Base-by-base conservation (phyloP, 2,113 vertebrate genomes). In the Phalacrocorax brasilianus region DNA sequence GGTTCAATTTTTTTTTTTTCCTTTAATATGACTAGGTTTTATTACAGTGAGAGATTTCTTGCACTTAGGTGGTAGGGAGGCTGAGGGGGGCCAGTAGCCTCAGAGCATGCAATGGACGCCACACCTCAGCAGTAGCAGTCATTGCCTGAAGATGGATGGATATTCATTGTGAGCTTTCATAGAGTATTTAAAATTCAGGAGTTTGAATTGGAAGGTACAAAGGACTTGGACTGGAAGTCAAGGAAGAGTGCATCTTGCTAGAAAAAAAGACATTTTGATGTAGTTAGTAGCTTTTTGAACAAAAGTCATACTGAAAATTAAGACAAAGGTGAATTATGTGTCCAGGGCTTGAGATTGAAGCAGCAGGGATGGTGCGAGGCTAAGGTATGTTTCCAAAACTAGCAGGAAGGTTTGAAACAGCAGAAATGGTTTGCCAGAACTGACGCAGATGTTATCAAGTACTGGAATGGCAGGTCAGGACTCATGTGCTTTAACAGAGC, bases 401-500 rank as follows among this genome's bases (percentile, higher is more conserved):
- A 50, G 33, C 14, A 74, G n/a, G 20, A 45, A 84, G 17, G 14
- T 70, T 76, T 84, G 59, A 76, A 89, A 45, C 17, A 67, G 14
- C 22, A 55, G 42, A 74, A 61, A n/a, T 21, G 9, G 13, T 71
- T 83, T 94, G n/a, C 27, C 11, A 67, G n/a, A 81, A 50, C 28
- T 55, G 47, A 71, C 49, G 10, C 55, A 79, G 58, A 17, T 72
- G 58, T 44, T 44, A n/a, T 33, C 38, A 47, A 65, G 18, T 33
- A 67, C 38, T 55, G 47, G n/a, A 59, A 45, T 21, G 20, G 11
- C 42, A 77, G n/a, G 19, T 73, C 66, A 70, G 74, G 53, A 40
- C 52, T 85, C 53, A 22, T 0, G 0, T 70, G n/a, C 3, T 2
- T 85, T 85, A 28, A 62, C 35, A 70, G 22, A 52, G 18, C 50